Evolutionary conservation across 2,113 vertebrate species (phyloP).

Genomic region (Paraplagusia blochii): DNA sequence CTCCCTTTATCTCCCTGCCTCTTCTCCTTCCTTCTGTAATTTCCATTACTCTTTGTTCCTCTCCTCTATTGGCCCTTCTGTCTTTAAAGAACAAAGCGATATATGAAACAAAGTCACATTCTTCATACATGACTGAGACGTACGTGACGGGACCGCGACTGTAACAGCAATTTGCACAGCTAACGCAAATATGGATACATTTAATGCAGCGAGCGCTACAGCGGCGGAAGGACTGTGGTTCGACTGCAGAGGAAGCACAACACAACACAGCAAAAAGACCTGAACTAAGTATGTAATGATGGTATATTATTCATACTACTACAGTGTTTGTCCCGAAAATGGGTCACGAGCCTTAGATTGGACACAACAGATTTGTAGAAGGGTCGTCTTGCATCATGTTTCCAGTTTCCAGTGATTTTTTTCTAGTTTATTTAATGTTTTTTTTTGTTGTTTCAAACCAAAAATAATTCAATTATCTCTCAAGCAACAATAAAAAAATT

Average conservation of each 20-base stretch:
- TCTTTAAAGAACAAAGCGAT: conserved; percentile 58
- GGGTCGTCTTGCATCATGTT: too few relatives aligned
- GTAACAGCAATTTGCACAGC: conserved; percentile 47
- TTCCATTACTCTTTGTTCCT: conserved; percentile 20
- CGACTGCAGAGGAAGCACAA: not conserved
- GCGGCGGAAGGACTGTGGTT: conserved; percentile 11
- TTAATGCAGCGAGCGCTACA: conserved; percentile 53
- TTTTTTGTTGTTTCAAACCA: too few relatives aligned
- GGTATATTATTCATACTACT: too few relatives aligned
- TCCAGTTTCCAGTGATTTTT: too few relatives aligned
- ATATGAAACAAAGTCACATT: conserved; percentile 33
- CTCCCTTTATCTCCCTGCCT: conserved; percentile 45
- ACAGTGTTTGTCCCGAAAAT: too few relatives aligned
- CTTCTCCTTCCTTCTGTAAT: conserved; percentile 22
- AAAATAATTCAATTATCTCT: too few relatives aligned
- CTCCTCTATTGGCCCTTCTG: conserved; percentile 27
- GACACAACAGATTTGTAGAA: too few relatives aligned
- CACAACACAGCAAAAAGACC: too few relatives aligned
- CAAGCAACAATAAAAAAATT: too few relatives aligned
- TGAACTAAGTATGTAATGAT: too few relatives aligned
- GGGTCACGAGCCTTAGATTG: too few relatives aligned
- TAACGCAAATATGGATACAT: conserved; percentile 35
- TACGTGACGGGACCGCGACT: conserved; percentile 5
- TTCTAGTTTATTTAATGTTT: too few relatives aligned
- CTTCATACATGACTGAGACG: conserved; percentile 33